Base-by-base conservation (phyloP, 2,888 invertebrate species). In the Lepidochitona cinerea region DNA sequence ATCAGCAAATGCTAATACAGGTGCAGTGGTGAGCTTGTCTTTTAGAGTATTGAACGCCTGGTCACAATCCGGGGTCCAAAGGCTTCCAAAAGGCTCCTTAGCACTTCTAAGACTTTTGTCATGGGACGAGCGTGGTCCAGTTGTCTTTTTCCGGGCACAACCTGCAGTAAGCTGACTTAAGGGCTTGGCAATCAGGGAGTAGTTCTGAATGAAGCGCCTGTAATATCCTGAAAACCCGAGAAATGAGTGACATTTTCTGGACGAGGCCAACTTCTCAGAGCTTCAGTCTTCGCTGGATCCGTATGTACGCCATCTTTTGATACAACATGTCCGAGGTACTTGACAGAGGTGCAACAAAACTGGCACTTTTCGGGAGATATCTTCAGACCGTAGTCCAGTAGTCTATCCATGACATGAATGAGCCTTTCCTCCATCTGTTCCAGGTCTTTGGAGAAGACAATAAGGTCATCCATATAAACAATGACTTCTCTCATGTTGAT, bases 1-100 rank as follows among this genome's bases (percentile, higher is more conserved):
- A 69, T 78, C 75, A 12, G 76, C 70, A 54, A 54, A 74, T 6
- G 71, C 69, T 4, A 79, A 73, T 7, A 78, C 41, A 9, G 79
- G 74, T 12, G 75, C 37, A 29, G 37, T 37, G 4, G 52, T 68
- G 7, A 74, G 71, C 12, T 37, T 23, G 18, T 36, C 32, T 35
- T 37, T 70, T 2, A 79, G 18, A 4, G 12, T 37, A 14, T 71
- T 71, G 65, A 77, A 75, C 35, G 76, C 76, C n/a, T 52, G 9
- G n/a, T 73, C 64, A 26, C 71, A 67, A 0, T 37, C 69, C 29
- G 29, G 26, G n/a, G 37, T 52, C 77, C 76, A 75, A 6, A 32
- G 26, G 32, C 32, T 72, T 18, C 59, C 49, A 23, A 41, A 23
- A n/a, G 72, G 52, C 37, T 23, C 37, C n/a, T 65, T 64, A 4